Conservation (phyloP, 1,140 invertebrate species). For the Babylonia areolata region DNA sequence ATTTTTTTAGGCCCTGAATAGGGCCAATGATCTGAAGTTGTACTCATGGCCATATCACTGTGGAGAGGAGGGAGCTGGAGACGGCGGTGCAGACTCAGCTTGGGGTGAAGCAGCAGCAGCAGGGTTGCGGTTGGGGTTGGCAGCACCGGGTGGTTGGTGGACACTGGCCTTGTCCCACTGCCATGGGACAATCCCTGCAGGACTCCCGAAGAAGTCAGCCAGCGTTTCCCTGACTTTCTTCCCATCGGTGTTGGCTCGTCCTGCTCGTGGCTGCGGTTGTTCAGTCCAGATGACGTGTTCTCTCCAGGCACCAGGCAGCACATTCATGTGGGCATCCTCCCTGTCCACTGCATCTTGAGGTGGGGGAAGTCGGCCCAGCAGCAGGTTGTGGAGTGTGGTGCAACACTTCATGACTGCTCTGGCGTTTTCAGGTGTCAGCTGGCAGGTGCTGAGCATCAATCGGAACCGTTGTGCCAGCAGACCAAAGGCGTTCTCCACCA, state of each 20-base stretch:
- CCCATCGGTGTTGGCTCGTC: background rate
- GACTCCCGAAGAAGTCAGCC: background rate
- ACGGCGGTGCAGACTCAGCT: too few relatives aligned
- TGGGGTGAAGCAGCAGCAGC: too few relatives aligned
- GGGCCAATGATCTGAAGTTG: too few relatives aligned
- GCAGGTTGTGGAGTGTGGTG: background rate
- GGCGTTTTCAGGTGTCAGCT: background rate
- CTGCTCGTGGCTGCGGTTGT: background rate
- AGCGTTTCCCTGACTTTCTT: background rate
- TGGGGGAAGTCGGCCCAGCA: background rate
- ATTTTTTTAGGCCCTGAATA: too few relatives aligned
- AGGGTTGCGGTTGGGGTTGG: too few relatives aligned
- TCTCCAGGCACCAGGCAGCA: background rate
- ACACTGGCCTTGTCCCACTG: constrained; percentile 11
- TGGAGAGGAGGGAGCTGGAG: too few relatives aligned
- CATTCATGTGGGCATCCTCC: background rate
- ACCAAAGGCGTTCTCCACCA: background rate
- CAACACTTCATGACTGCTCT: background rate
- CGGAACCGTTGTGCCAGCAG: background rate
- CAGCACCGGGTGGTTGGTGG: too few relatives aligned
- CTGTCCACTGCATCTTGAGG: background rate
- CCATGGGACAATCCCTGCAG: background rate
- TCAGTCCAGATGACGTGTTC: background rate
- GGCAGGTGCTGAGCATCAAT: background rate
- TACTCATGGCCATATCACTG: too few relatives aligned